Conservation (phyloP, 1,140 invertebrate genomes). For the Drosophila setifemur region DNA sequence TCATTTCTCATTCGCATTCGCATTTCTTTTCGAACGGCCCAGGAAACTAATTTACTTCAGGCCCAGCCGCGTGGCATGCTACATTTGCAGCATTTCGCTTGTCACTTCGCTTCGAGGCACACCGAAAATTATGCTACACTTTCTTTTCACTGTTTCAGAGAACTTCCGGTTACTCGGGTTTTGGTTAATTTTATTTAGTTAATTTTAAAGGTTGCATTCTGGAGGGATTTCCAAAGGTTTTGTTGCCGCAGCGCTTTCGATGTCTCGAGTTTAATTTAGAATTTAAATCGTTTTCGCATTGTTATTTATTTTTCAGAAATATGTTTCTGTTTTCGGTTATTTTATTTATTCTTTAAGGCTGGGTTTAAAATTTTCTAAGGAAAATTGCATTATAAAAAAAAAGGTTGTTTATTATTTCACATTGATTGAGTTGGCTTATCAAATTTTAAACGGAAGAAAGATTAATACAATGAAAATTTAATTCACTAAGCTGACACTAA, state of each 20-base stretch:
- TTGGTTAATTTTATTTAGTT: slow-evolving; percentile 21
- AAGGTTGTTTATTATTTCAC: too few species aligned
- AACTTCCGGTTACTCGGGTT: slow-evolving; percentile 23
- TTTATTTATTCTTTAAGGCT: neutral
- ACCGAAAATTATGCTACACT: slow-evolving; percentile 39
- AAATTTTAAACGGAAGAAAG: too few species aligned
- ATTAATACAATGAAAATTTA: too few species aligned
- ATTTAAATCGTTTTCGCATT: slow-evolving; percentile 23
- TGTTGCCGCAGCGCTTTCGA: slow-evolving; percentile 72
- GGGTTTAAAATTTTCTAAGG: slow-evolving; percentile 13
- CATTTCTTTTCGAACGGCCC: neutral
- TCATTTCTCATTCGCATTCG: too few species aligned
- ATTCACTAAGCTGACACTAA: too few species aligned
- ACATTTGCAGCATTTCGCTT: slow-evolving; percentile 17
- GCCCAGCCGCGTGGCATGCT: slow-evolving; percentile 51
- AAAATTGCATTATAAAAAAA: neutral
- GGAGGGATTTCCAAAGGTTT: slow-evolving; percentile 30
- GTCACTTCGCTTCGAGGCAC: slow-evolving; percentile 14
- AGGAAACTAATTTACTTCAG: slow-evolving; percentile 27
- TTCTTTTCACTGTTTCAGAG: slow-evolving; percentile 39
- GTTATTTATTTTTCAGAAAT: neutral
- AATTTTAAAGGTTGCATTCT: slow-evolving; percentile 5
- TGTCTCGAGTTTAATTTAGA: slow-evolving; percentile 45
- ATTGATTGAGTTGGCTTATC: too few species aligned
- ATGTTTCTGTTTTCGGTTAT: neutral